Percentiles rank a stretch among this genome's conserved stretches.
phyloP scores from a whole-genome alignment of 1,140 invertebrate species.

The Sinonovacula constricta region DNA sequence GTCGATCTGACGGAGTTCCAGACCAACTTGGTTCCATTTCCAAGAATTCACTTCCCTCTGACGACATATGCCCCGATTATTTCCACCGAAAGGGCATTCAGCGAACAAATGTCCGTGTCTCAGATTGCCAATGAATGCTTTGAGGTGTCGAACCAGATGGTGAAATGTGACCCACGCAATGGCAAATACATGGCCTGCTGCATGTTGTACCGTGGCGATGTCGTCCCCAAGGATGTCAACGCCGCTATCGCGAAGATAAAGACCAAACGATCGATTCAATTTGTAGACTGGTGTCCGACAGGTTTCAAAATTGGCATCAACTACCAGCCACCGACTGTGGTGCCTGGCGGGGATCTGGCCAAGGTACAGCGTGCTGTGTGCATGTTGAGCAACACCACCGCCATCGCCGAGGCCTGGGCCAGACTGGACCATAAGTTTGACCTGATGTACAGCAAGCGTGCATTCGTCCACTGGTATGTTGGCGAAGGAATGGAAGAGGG shows the following conservation, averaged over 20 bases:
- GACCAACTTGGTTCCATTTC: slow-evolving; percentile 76
- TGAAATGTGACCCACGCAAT: slow-evolving; percentile 87
- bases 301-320: too few relatives aligned
- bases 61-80: slow-evolving; percentile 71
- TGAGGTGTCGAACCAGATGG: slow-evolving; percentile 93
- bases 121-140: slow-evolving; percentile 88
- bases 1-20: slow-evolving; percentile 91
- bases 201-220: slow-evolving; percentile 74
- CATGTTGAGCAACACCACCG: slow-evolving; percentile 88
- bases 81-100: slow-evolving; percentile 74
- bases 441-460: slow-evolving; percentile 82
- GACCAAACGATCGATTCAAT: slow-evolving; percentile 81
- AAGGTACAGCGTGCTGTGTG: slow-evolving; percentile 77
- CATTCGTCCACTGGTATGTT: slow-evolving; percentile 80
- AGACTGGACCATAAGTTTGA: slow-evolving; percentile 82
- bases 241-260: slow-evolving; percentile 85
- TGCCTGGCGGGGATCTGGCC: slow-evolving; percentile 86
- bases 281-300: too few relatives aligned
- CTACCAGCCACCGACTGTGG: slow-evolving; percentile 87
- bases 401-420: slow-evolving; percentile 86
- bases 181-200: slow-evolving; percentile 83
- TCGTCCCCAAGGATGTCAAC: slow-evolving; percentile 89
- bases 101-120: slow-evolving; percentile 77
- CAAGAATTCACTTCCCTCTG: slow-evolving; percentile 75
- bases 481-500: slow-evolving; percentile 85